phyloP scores from a whole-genome alignment of 2,888 invertebrate species.

The Ligdia adustata region DNA sequence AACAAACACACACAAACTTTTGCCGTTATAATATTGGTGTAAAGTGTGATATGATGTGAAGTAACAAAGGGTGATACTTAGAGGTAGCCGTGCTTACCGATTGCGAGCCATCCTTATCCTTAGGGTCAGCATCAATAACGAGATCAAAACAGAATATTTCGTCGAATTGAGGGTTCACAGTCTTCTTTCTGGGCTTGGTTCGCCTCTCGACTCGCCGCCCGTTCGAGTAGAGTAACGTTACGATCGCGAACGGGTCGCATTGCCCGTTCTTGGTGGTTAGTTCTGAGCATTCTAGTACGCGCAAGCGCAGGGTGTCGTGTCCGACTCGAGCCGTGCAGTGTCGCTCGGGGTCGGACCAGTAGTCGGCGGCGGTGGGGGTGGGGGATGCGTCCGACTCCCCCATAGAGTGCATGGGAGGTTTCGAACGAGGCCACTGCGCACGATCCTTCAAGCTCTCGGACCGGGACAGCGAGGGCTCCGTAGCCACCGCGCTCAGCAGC shows the following conservation, averaged over 20 bases:
- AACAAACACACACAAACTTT: no score
- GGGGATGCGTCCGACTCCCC: slow-evolving; percentile 67
- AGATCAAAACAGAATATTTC: slow-evolving; percentile 93
- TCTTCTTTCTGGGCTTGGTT: slow-evolving; percentile 95
- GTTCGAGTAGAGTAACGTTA: slow-evolving; percentile 91
- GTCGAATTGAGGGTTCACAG: slow-evolving; percentile 94
- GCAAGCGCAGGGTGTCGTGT: slow-evolving; percentile 81
- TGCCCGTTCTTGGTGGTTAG: slow-evolving; percentile 94
- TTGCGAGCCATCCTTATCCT: slow-evolving; percentile 81
- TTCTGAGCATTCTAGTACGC: slow-evolving; percentile 93
- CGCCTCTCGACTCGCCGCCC: slow-evolving; percentile 90
- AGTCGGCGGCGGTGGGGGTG: slow-evolving; percentile 77
- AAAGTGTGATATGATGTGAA: no score
- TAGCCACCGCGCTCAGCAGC: slow-evolving; percentile 65
- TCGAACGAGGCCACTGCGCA: slow-evolving; percentile 70
- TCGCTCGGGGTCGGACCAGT: slow-evolving; percentile 79
- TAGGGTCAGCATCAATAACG: slow-evolving; percentile 83
- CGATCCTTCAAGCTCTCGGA: slow-evolving; percentile 79
- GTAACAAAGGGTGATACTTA: no score
- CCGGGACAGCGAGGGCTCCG: slow-evolving; percentile 74
- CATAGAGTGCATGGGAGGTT: slow-evolving; percentile 76
- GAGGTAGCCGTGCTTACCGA: slow-evolving; percentile 80
- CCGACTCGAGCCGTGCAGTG: slow-evolving; percentile 75
- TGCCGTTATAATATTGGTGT: no score
- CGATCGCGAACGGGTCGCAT: slow-evolving; percentile 95